Base-by-base conservation (phyloP, 2,797 vertebrate species). In the Dermochelys coriacea region DNA sequence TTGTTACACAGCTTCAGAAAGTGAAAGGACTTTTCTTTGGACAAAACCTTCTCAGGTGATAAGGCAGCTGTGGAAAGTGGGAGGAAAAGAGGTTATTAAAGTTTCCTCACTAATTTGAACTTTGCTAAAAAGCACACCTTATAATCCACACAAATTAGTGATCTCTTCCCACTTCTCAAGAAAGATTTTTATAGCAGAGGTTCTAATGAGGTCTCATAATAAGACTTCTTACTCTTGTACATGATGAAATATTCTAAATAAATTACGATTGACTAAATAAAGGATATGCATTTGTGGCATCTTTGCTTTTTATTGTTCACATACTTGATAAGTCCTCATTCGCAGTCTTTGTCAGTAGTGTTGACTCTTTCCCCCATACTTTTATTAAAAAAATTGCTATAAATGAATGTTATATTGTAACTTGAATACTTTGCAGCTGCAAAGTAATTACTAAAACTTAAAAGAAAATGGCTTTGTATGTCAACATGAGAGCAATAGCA, bases 401-500 rank as follows among this genome's bases (percentile, higher is more conserved):
- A 21, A 31, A 55, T 41, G 4, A 59, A 18, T 5, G 3, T 91
- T 83, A n/a, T 12, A 5, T 21, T 5, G 47, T 49, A 51, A 12
- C 4, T 0, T 59, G 3, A 82, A 59, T 55, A 37, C 41, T 80
- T 34, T 41, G 80, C 29, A 91, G 29, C 68, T 82, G 54, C 87
- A 87, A 77, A 82, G 4, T 90, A 16, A 16, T 8, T 74, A 77
- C 74, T 88, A 80, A 5, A 87, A 45, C 85, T 41, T 80, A 85
- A 19, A 78, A 86, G 57, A 85, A 34, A 25, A 9, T 75, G 57
- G 1, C 15, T 41, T 90, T 0, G 86, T 2, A 0, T 2, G 16
- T 68, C 71, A 49, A 15, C 7, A 6, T 11, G 5, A 80, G 74
- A 95, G 41, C 12, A 55, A 27, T 27, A 51, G 1, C 83, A 80